Conservation (phyloP, 2,797 vertebrate species). For the Galagoides demidoff region DNA sequence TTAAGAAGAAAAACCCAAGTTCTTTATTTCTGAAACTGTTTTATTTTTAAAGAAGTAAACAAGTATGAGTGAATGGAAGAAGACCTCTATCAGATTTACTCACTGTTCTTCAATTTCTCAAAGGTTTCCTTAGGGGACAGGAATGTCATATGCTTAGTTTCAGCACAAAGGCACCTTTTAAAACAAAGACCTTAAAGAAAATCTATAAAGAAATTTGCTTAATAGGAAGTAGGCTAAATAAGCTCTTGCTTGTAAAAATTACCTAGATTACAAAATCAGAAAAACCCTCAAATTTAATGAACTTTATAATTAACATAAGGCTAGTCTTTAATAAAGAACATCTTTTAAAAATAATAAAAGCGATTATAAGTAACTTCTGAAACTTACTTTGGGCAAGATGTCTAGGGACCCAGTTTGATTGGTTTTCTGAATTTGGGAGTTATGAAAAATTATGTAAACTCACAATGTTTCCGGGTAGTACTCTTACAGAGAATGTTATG, state of each 20-base stretch:
- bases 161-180: conserved; percentile 70
- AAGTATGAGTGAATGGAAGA: not conserved
- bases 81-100: conserved; percentile 46
- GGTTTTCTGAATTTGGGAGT: conserved; percentile 25
- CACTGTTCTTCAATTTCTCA: conserved; percentile 35
- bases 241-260: conserved; percentile 46
- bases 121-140: conserved; percentile 45
- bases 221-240: conserved; percentile 39
- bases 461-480: not conserved
- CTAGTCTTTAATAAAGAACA: conserved; percentile 37
- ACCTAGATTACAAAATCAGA: conserved; percentile 29
- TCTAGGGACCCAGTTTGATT: conserved; percentile 4
- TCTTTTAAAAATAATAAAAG: conserved; percentile 26
- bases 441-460: conserved; percentile 55
- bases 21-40: conserved; percentile 32
- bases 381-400: conserved; percentile 30
- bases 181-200: conserved; percentile 67
- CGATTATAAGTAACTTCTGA: conserved; percentile 12
- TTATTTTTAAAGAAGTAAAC: conserved; percentile 60
- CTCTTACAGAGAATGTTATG: not conserved
- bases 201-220: conserved; percentile 51
- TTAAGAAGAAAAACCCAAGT: not conserved
- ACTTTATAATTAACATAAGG: conserved; percentile 12
- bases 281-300: conserved; percentile 14
- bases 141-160: conserved; percentile 56